A percentile compares a stretch with the other conserved stretches of the same genome.
Evolutionary conservation across 92 coral and sea anemone genomes (phyloP).

Genomic region (Bergia sp.): DNA sequence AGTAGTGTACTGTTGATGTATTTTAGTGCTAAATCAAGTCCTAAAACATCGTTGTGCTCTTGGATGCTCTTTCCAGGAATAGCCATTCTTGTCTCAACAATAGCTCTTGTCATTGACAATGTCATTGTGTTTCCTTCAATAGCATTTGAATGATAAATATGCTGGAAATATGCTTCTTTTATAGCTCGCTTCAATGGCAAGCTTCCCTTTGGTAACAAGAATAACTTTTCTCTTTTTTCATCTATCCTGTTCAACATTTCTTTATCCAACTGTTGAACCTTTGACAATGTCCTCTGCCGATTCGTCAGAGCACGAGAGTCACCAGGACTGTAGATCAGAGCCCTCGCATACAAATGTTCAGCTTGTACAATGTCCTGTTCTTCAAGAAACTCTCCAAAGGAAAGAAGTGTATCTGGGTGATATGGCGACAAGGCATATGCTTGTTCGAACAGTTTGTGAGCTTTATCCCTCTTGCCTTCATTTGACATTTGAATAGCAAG

Average conservation of each 20-base stretch:
- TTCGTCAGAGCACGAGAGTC: conserved; percentile 80
- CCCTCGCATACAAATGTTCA: conserved; percentile 86
- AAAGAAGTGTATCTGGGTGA: conserved; percentile 86
- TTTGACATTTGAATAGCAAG: conserved; percentile 80
- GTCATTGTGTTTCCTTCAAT: conserved; percentile 99
- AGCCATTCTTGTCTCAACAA: conserved; percentile 97
- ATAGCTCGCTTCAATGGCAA: conserved; percentile 89
- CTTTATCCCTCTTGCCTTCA: conserved; percentile 89
- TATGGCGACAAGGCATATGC: conserved; percentile 89
- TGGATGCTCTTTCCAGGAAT: conserved; percentile 89
- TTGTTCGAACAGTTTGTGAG: conserved; percentile 90
- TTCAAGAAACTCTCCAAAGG: conserved; percentile 94
- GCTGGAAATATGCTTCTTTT: conserved; percentile 95
- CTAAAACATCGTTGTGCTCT: conserved; percentile 95
- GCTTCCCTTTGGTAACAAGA: conserved; percentile 82
- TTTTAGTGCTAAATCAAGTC: conserved; percentile 95
- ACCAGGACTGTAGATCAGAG: conserved; percentile 79
- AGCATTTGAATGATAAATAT: conserved; percentile 95
- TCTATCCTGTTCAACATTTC: conserved; percentile 93
- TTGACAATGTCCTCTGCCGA: conserved; percentile 91
- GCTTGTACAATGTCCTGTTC: conserved; percentile 85
- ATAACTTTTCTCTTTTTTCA: conserved; percentile 79
- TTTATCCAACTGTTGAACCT: conserved; percentile 91
- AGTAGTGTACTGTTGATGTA: conserved; percentile 85
- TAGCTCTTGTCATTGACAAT: conserved; percentile 93